Conservation (phyloP, 2,113 vertebrate species). For the Toxotes jaculatrix region DNA sequence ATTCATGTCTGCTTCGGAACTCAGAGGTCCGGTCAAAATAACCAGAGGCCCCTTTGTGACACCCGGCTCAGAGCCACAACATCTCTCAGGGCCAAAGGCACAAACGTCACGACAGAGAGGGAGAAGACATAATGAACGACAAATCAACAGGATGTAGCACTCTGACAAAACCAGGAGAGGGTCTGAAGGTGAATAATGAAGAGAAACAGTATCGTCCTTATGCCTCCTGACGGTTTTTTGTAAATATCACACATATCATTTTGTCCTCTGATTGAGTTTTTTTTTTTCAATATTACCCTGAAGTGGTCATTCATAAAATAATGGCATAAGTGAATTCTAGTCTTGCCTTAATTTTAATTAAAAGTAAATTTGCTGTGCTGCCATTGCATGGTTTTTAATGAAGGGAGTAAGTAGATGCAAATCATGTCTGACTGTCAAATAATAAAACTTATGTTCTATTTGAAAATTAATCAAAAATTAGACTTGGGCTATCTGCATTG, state of each 20-base stretch:
- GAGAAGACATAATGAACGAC: slow-evolving; percentile 26
- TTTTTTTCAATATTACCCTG: not conserved
- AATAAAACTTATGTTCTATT: not conserved
- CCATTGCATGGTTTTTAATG: not conserved
- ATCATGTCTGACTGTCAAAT: slow-evolving; percentile 10
- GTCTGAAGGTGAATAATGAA: slow-evolving; percentile 25
- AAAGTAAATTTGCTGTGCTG: slow-evolving; percentile 4
- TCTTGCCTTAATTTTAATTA: not conserved
- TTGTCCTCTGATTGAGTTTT: not conserved
- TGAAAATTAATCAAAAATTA: not conserved
- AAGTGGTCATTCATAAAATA: not conserved
- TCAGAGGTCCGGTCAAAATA: slow-evolving; percentile 60
- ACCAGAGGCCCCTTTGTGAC: slow-evolving; percentile 60
- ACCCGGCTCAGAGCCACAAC: slow-evolving; percentile 53
- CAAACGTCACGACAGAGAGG: slow-evolving; percentile 26
- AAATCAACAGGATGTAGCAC: slow-evolving; percentile 40
- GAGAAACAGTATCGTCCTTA: not conserved
- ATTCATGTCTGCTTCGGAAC: slow-evolving; percentile 72
- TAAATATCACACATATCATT: not conserved
- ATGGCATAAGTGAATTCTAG: not conserved
- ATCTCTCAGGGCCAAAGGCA: slow-evolving; percentile 58
- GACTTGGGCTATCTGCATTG: not conserved
- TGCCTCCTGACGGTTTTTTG: no score
- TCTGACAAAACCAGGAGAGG: slow-evolving; percentile 11
- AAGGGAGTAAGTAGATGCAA: not conserved